phyloP scores from a whole-genome alignment of 2,797 vertebrate genomes.

The Phalloptychus januarius region DNA sequence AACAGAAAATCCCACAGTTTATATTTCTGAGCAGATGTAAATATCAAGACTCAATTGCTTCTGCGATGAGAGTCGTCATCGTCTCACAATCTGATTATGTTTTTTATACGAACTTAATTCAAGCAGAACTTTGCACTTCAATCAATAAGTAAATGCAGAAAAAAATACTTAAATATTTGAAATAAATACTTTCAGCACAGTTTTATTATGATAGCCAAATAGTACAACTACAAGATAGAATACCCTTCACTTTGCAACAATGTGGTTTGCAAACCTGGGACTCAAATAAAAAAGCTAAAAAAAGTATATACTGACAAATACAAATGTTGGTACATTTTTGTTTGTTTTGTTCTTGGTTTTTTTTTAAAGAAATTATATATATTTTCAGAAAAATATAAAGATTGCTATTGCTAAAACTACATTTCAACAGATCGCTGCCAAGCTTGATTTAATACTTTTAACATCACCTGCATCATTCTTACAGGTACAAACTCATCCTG shows the following conservation, averaged over 20 bases:
- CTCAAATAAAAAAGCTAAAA: not conserved
- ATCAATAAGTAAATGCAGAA: not conserved
- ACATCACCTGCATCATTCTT: not conserved
- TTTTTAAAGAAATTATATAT: not conserved
- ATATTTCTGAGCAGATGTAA: not conserved
- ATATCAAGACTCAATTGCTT: no score
- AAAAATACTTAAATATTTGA: not conserved
- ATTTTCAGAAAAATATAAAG: not conserved
- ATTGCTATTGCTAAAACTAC: not conserved
- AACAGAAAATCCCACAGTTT: not conserved
- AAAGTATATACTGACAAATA: not conserved
- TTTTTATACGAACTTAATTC: not conserved
- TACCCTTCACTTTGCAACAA: not conserved
- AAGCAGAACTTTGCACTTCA: not conserved
- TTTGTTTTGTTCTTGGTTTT: not conserved
- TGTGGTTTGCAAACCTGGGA: not conserved
- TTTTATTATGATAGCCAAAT: not conserved
- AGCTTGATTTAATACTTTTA: not conserved
- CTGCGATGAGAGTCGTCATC: not conserved
- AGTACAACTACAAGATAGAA: not conserved
- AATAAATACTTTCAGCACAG: not conserved
- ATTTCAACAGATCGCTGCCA: not conserved
- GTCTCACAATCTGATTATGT: not conserved
- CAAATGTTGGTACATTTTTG: not conserved
- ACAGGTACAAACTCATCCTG: not conserved